Conservation (phyloP, 1,140 invertebrate genomes). For the Aplysia californica region DNA sequence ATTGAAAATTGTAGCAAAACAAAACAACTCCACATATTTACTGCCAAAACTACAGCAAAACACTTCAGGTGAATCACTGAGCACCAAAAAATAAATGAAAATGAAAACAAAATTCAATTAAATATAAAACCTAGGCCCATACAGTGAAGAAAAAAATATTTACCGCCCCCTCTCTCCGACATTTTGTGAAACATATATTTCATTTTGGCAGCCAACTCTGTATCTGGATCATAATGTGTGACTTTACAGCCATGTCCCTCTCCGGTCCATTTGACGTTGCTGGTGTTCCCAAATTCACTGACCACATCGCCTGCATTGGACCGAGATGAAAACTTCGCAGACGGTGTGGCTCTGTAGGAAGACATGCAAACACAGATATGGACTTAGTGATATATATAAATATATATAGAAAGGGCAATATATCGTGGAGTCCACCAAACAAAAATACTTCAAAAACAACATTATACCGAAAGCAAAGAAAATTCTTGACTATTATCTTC, state of each 20-base stretch:
- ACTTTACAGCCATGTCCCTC: background rate
- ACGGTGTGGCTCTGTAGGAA: conserved; percentile 1
- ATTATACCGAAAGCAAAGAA: background rate
- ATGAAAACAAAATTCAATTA: background rate
- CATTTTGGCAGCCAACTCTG: background rate
- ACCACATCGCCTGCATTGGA: conserved; percentile 19
- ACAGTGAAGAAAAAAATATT: background rate
- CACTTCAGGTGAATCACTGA: background rate
- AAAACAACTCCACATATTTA: background rate
- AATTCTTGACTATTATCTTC: background rate
- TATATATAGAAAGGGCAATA: background rate
- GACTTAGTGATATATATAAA: background rate
- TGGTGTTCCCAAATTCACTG: background rate
- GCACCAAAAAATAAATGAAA: background rate
- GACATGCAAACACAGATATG: background rate
- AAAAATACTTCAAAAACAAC: background rate
- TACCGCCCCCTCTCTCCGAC: conserved; percentile 7
- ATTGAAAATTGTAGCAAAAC: background rate
- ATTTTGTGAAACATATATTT: conserved; percentile 30
- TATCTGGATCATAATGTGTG: background rate
- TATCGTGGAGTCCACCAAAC: background rate
- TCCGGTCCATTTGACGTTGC: conserved; percentile 3
- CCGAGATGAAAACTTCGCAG: conserved; percentile 25
- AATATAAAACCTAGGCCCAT: background rate
- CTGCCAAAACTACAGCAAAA: background rate